phyloP scores from a whole-genome alignment of 2,797 vertebrate genomes.

The Gallinago stenura region DNA sequence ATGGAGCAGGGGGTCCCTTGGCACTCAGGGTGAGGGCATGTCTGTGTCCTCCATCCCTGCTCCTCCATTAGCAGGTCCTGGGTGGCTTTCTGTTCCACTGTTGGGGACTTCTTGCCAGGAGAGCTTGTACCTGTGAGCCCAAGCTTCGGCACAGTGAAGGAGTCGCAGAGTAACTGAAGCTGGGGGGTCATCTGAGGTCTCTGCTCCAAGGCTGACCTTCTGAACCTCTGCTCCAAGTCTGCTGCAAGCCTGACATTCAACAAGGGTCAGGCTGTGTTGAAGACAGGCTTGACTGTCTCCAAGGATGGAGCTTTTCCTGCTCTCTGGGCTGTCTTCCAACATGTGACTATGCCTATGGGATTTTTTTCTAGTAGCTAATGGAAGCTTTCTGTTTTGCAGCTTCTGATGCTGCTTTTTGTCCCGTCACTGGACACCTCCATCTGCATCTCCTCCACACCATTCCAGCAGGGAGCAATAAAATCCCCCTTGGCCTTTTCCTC shows the following conservation, averaged over 20 bases:
- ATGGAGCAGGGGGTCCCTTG: neutral
- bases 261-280: accelerated
- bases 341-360: neutral
- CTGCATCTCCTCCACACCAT: neutral
- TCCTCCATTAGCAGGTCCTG: neutral
- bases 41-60: neutral
- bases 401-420: neutral
- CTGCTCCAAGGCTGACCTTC: neutral
- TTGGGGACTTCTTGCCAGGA: neutral
- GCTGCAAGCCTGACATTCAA: neutral
- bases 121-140: neutral
- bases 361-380: neutral
- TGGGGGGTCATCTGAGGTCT: neutral
- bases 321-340: neutral
- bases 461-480: neutral
- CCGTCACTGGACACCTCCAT: neutral
- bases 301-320: neutral
- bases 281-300: neutral
- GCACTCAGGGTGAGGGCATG: neutral
- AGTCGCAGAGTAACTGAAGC: neutral
- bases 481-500: neutral
- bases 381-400: neutral
- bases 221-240: neutral
- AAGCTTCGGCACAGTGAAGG: neutral
- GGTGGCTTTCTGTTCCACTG: neutral